Conservation (phyloP, 2,797 vertebrate species). For the Calcarius lapponicus region DNA sequence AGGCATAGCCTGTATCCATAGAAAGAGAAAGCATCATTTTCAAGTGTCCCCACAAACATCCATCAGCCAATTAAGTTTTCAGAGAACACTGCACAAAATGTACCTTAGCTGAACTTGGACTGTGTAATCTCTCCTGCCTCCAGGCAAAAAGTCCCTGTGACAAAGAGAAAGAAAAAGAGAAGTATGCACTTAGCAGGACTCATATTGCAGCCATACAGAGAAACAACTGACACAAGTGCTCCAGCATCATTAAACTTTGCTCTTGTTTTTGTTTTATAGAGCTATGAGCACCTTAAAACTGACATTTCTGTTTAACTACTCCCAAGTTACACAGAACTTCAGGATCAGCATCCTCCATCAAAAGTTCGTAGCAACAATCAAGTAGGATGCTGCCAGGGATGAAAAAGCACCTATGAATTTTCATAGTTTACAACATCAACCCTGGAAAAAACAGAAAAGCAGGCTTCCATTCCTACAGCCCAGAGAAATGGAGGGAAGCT, state of each 20-base stretch:
- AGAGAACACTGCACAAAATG: not conserved
- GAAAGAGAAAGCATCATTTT: not conserved
- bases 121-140: slow-evolving; percentile 94
- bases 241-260: not conserved
- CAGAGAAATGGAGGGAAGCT: not conserved
- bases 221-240: not conserved
- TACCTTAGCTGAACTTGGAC: slow-evolving; percentile 97
- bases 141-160: slow-evolving; percentile 92
- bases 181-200: not conserved
- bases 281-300: not conserved
- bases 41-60: not conserved
- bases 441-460: not conserved
- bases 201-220: not conserved
- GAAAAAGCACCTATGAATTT: not conserved
- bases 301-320: not conserved
- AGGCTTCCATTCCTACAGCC: not conserved
- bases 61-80: not conserved
- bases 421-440: not conserved
- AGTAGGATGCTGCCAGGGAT: not conserved
- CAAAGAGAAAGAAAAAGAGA: not conserved
- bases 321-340: not conserved
- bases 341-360: not conserved
- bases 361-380: not conserved
- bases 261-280: not conserved
- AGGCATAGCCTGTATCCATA: slow-evolving; percentile 87